Base-by-base conservation (phyloP, 2,888 invertebrate species). In the Cristatella mucedo region DNA sequence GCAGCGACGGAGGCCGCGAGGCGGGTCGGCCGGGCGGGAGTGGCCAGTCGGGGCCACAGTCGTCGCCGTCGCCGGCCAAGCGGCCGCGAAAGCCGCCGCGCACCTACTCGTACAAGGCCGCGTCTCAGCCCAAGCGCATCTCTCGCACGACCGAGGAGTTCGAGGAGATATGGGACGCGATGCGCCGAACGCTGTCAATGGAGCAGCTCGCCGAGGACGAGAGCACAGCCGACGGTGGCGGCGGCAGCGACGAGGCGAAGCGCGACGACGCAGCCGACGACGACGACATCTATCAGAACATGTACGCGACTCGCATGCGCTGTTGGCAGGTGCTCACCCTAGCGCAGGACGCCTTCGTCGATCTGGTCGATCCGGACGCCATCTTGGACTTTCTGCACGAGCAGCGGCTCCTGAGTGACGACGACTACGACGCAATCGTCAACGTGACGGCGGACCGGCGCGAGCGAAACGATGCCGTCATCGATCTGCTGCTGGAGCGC, bases 131-230 rank as follows among this genome's bases (percentile, higher is more conserved):
- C 4, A 36, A 36, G 36, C n/a, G 36, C 9, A 36, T 36, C 13
- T 36, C 36, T 13, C 36, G 26, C 19, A 36, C 36, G 4, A 36
- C 36, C 5, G 36, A 36, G 36, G 36, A 36, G 26, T 22, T 36
- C 7, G 26, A 26, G 36, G 36, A 36, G 18, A 13, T 36, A 22
- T 36, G 36, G 36, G 36, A 36, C 18, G 36, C 22, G 13, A 29
- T 36, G 6, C 21, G 36, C 5, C 22, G 26, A 22, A 29, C 36
- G 4, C 24, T 36, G 7, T 36, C 36, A 22, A 15, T 36, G 18
- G 36, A 36, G 13, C 22, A 24, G 19, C 6, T 36, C 4, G 18
- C 15, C n/a, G 36, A 36, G 15, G 36, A 36, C 15, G 36, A 21
- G 15, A 29, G 26, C 4, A 21, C 19, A 16, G 36, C 22, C 19